Base-by-base conservation (phyloP, 2,888 invertebrate genomes). In the Euplexia lucipara region DNA sequence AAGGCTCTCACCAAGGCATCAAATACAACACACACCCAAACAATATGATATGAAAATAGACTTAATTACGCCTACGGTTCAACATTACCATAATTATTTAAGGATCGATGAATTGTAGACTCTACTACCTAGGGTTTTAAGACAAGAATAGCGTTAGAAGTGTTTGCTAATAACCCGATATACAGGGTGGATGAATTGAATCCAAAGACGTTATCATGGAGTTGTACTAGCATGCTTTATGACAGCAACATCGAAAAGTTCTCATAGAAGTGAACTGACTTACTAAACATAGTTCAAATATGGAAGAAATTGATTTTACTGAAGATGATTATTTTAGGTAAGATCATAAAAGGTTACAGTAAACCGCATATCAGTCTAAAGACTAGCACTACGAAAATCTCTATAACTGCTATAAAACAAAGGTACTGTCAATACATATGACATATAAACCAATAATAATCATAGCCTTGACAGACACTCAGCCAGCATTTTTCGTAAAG, bases 41-140 rank as follows among this genome's bases (percentile, higher is more conserved):
- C 62, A 79, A 69, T 76, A 69, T 75, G 47, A 62, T 60, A 56
- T 65, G 22, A 75, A 70, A 76, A 78, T 75, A 62, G 42, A 26
- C 57, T 76, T 63, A 57, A 79, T 62, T 68, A 76, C 56, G 49
- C 57, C 54, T 67, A 64, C 64, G 18, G 18, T 65, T 5, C 7
- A 14, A 59, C 53, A 49, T 72, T 54, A 47, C 35, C 56, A 62
- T 62, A 54, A 48, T n/a, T n/a, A n/a, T 26, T 59, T 39, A 22
- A 39, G 39, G 8, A 18, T 37, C 32, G 9, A 41, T 41, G 22
- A 41, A 81, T 70, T 68, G 47, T 47, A 20, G n/a, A 61, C 56
- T 39, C 39, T 78, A 67, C 10, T 8, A 6, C 14, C 32, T 14
- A 39, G 34, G 14, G 6, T 3, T 42, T 71, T 67, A 75, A 35